phyloP scores from a whole-genome alignment of 2,113 vertebrate species.

The Brevimyrus niger region DNA sequence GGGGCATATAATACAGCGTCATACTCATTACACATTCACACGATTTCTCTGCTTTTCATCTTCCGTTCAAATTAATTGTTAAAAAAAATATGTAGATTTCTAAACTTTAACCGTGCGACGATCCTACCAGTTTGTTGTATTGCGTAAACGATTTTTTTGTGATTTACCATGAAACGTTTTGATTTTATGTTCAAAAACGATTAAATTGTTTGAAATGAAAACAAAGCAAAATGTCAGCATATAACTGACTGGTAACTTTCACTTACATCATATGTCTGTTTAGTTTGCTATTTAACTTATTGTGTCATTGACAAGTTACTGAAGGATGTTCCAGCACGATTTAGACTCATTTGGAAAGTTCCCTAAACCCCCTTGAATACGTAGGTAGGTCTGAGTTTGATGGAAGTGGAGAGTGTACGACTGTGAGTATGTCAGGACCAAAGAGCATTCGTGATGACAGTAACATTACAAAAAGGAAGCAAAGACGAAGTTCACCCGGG shows the following conservation, averaged over 20 bases:
- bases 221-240: not conserved
- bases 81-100: not conserved
- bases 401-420: constrained; percentile 11
- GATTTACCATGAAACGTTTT: not conserved
- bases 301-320: constrained; percentile 51
- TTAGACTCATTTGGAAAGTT: constrained; percentile 54
- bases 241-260: not conserved
- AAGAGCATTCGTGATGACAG: not conserved
- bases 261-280: not conserved
- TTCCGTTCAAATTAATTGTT: not conserved
- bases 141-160: not conserved
- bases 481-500: not conserved
- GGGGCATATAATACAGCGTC: constrained; percentile 56
- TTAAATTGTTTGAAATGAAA: not conserved
- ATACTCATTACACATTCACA: constrained; percentile 55
- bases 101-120: not conserved
- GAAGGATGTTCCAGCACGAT: constrained; percentile 50
- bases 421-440: not conserved
- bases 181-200: not conserved
- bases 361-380: constrained; percentile 45
- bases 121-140: not conserved
- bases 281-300: constrained; percentile 43
- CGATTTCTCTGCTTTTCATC: constrained; percentile 19
- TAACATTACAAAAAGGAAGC: not conserved
- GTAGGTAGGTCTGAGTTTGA: constrained; percentile 33